Conservation (phyloP, 2,888 invertebrate species). For the Furcula furcula region DNA sequence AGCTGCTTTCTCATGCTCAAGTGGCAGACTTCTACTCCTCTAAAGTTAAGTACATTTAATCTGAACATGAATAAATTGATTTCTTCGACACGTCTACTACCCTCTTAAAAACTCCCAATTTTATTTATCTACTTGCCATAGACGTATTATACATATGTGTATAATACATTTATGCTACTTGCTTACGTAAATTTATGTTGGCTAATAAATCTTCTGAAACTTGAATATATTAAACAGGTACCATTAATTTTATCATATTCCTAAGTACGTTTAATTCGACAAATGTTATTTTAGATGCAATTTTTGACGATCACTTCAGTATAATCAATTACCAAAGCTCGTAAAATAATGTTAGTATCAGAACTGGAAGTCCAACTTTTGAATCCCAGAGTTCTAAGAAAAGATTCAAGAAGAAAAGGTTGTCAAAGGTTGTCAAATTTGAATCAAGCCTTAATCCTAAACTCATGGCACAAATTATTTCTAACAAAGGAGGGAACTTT, state of each 20-base stretch:
- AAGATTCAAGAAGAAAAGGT: slow-evolving; percentile 23
- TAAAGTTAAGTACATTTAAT: slow-evolving; percentile 65
- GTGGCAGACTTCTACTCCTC: slow-evolving; percentile 35
- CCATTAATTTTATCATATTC: slow-evolving; percentile 23
- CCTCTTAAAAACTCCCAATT: slow-evolving; percentile 53
- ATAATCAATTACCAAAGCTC: slow-evolving; percentile 11
- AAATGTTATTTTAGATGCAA: slow-evolving; percentile 25
- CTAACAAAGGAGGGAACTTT: slow-evolving; percentile 77
- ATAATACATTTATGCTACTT: slow-evolving; percentile 64
- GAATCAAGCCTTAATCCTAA: slow-evolving; percentile 68
- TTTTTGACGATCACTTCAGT: slow-evolving; percentile 24
- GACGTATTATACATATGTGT: too few relatives aligned
- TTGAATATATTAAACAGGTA: slow-evolving; percentile 53
- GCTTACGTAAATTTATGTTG: slow-evolving; percentile 63
- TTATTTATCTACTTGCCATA: slow-evolving; percentile 63
- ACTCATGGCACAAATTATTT: slow-evolving; percentile 77
- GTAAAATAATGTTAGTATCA: slow-evolving; percentile 15
- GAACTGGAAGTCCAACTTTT: slow-evolving; percentile 13
- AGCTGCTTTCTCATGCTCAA: slow-evolving; percentile 51
- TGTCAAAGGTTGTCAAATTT: slow-evolving; percentile 72
- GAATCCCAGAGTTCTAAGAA: slow-evolving; percentile 1
- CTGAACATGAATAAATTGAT: slow-evolving; percentile 31
- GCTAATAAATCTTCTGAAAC: slow-evolving; percentile 74
- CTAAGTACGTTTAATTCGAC: neutral
- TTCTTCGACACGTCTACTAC: slow-evolving; percentile 49